These are phyloP conservation scores for Archegozetes longisetosus DNA, from an alignment of 1,140 invertebrate genomes.

Conservation along the genomic window DNA sequence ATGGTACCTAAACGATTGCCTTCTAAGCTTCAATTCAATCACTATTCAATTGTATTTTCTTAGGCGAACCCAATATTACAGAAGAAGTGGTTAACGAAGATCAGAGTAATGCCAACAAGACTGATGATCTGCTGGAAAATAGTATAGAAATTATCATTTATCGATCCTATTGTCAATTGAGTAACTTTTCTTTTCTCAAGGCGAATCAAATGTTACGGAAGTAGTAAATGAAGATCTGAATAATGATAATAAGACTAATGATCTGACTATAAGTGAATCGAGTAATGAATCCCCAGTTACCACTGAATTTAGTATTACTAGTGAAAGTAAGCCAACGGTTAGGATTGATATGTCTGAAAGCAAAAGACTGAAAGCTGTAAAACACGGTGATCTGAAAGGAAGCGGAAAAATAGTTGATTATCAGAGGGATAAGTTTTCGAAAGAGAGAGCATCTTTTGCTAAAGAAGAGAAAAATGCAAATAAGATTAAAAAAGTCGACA, in stretches of 20 bases:
- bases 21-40: not conserved
- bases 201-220: not conserved
- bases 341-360: not conserved
- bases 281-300: not conserved
- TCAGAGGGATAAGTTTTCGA: not conserved
- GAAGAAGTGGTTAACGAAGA: too few relatives aligned
- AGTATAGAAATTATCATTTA: too few relatives aligned
- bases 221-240: constrained; percentile 7
- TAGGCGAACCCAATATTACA: too few relatives aligned
- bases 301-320: not conserved
- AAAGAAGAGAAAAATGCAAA: not conserved
- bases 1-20: too few relatives aligned
- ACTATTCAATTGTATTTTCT: too few relatives aligned
- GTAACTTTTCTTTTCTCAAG: too few relatives aligned
- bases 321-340: not conserved
- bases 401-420: not conserved
- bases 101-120: too few relatives aligned
- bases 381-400: not conserved
- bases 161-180: too few relatives aligned
- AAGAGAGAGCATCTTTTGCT: not conserved
- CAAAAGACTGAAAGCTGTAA: not conserved
- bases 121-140: too few relatives aligned
- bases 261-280: not conserved
- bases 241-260: not conserved
- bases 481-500: constrained; percentile 4